Base-by-base conservation (phyloP, 1,140 invertebrate genomes). In the Papilio polytes region DNA sequence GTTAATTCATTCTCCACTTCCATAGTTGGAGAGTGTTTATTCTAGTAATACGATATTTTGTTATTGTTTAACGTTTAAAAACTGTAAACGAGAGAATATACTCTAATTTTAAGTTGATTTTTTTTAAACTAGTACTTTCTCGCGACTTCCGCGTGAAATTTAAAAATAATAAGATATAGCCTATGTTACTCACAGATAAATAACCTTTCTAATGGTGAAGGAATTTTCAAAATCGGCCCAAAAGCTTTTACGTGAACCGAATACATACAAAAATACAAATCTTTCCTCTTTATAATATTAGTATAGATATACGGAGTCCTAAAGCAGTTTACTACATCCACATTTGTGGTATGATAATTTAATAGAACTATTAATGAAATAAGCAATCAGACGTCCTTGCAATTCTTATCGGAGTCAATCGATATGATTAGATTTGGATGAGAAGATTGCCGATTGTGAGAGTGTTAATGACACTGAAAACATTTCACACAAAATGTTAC, bases 1-100 rank as follows among this genome's bases (percentile, higher is more conserved):
- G 74, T 22, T 76, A 76, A 76, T 53, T 76, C 46, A 63, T 22
- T 59, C 56, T n/a, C 9, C 10, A 63, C 8, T 63, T 63, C n/a
- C n/a, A 63, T 22, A 63, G 7, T 10, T 3, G 22, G n/a, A 51
- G 13, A 51, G 51, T 56, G 51, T 59, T 22, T 59, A 59, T 59
- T 59, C 15, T 63, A 8, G 22, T 56, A 20, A 63, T 63, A 63
- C 20, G 59, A 3, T 9, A 1, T 3, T n/a, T 18, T 9, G 46
- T 56, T n/a, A 56, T 56, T 56, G 18, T n/a, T 56, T 56, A 7
- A n/a, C 18, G 13, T 15, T 15, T 51, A 51, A 18, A 51, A 51
- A 18, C 4, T 15, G 18, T 51, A 18, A 9, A 51, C 2, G 0
- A 0, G 13, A 13, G 15, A 51, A 51, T 2, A 13, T 3, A 2